Conservation (phyloP, 2,888 invertebrate species). For the Lasioglossum malachurum region DNA sequence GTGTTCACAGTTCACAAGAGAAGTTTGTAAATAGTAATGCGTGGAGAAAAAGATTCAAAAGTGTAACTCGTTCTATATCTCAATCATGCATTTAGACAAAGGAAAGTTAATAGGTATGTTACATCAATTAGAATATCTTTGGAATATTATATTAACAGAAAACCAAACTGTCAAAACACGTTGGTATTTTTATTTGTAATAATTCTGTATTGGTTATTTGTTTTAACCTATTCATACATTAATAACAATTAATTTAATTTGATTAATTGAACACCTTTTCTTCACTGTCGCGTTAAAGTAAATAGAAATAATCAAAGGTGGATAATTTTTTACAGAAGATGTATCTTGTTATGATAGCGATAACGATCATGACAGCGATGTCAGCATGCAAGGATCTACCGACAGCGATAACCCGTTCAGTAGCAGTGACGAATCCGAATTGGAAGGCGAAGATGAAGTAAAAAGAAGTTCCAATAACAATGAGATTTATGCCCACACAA, state of each 20-base stretch:
- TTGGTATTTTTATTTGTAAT: neutral
- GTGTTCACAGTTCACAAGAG: neutral
- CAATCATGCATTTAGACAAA: constrained; percentile 36
- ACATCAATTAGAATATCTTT: neutral
- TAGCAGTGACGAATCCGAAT: constrained; percentile 30
- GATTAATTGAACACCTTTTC: neutral
- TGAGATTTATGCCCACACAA: neutral
- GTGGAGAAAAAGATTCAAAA: neutral
- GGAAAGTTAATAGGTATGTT: constrained; percentile 32
- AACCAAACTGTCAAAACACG: neutral
- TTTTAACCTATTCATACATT: neutral
- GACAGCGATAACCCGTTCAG: constrained; percentile 15
- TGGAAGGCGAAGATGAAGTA: constrained; percentile 17
- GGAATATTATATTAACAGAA: neutral
- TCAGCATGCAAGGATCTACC: constrained; percentile 4
- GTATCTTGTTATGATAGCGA: constrained; percentile 22
- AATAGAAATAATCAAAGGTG: neutral
- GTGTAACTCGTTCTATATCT: neutral
- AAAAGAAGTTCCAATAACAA: constrained; percentile 23
- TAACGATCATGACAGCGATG: constrained; percentile 31
- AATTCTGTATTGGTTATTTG: neutral
- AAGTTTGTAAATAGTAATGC: constrained; percentile 17
- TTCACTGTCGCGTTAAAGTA: neutral
- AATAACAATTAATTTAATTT: neutral
- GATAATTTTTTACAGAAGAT: constrained; percentile 34